phyloP scores from a whole-genome alignment of 2,113 vertebrate genomes.

The Bombycilla garrulus region DNA sequence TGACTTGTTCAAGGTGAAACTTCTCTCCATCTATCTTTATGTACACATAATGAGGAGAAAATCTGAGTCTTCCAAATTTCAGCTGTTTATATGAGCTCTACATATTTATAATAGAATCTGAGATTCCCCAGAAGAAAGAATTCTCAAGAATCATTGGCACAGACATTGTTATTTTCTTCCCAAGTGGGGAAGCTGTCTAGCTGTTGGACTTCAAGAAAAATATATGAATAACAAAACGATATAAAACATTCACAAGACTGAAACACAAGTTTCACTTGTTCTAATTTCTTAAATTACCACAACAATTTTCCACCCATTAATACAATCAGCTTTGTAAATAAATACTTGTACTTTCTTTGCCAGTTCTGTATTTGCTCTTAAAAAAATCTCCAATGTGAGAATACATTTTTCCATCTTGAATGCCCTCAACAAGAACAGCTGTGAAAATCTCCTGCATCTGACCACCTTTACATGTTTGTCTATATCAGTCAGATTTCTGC shows the following conservation, averaged over 20 bases:
- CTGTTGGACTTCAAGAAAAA: not conserved
- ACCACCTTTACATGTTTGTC: not conserved
- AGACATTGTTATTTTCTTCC: not conserved
- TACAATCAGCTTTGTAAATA: not conserved
- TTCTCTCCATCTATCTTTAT: not conserved
- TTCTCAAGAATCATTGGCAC: not conserved
- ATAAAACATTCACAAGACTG: not conserved
- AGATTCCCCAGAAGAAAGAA: not conserved
- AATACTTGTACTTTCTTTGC: not conserved
- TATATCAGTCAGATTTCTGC: not conserved
- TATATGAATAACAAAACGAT: not conserved
- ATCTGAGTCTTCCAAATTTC: not conserved
- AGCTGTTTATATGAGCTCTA: not conserved
- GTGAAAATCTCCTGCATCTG: not conserved
- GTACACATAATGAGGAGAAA: not conserved
- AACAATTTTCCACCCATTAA: not conserved
- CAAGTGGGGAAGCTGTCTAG: not conserved
- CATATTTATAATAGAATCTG: not conserved
- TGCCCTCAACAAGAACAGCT: fast-evolving
- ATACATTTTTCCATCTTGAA: not conserved
- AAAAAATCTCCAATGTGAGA: not conserved
- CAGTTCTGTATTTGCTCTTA: not conserved
- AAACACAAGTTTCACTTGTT: not conserved
- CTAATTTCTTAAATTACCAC: not conserved
- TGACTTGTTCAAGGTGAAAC: slow-evolving; percentile 9